Percentiles rank a stretch among this genome's conserved stretches.
Evolutionary conservation across 2,113 vertebrate species (phyloP).

Genomic region (Neotragus moschatus): DNA sequence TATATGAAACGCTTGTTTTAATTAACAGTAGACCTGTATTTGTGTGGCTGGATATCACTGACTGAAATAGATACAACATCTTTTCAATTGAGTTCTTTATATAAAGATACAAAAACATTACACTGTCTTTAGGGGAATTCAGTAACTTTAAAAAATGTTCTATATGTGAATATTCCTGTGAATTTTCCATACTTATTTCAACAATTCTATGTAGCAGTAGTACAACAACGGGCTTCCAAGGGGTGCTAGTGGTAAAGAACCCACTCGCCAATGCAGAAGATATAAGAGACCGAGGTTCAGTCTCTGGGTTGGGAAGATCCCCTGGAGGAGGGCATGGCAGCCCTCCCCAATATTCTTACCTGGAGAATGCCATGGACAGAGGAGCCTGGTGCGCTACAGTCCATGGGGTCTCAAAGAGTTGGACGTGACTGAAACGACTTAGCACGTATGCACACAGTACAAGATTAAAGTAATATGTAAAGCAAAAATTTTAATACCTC

Average conservation of each 20-base stretch:
- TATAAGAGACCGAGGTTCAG: not conserved
- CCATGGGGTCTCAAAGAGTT: not conserved
- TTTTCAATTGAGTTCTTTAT: not conserved
- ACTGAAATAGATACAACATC: not conserved
- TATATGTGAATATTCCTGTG: not conserved
- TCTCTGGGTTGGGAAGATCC: not conserved
- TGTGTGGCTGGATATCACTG: not conserved
- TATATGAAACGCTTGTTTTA: not conserved
- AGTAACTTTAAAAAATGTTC: not conserved
- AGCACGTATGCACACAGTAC: not conserved
- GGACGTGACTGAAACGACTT: not conserved
- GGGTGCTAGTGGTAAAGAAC: not conserved
- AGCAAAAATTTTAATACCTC: not conserved
- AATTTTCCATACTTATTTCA: not conserved
- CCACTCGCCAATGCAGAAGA: not conserved
- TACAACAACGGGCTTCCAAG: not conserved
- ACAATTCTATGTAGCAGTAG: not conserved
- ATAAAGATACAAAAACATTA: not conserved
- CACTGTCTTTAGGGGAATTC: not conserved
- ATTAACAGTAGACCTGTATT: not conserved
- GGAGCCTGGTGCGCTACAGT: not conserved
- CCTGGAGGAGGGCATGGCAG: not conserved
- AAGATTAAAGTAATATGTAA: not conserved
- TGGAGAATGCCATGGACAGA: not conserved
- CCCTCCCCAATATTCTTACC: not conserved